phyloP scores from a whole-genome alignment of 2,113 vertebrate genomes.

The Sebastes schlegelii region DNA sequence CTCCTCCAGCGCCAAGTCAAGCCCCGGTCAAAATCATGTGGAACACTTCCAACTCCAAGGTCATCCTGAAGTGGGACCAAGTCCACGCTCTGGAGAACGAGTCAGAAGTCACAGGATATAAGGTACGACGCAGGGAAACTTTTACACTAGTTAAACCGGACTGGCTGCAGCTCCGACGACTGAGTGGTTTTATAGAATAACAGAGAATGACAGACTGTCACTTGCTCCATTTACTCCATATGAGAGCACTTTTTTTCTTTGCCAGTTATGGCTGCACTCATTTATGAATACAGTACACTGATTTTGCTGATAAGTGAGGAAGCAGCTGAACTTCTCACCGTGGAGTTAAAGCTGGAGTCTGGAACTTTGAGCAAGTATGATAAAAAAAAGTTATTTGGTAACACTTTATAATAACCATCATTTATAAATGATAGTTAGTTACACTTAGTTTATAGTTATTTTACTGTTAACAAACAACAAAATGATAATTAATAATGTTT shows the following conservation, averaged over 20 bases:
- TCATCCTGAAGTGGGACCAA: constrained; percentile 96
- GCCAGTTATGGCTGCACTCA: not conserved
- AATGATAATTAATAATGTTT: too few species aligned
- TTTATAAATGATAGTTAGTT: too few species aligned
- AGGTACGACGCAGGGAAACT: constrained; percentile 80
- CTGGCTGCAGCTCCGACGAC: not conserved
- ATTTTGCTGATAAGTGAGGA: not conserved
- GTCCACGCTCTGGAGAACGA: constrained; percentile 96
- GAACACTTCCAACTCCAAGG: constrained; percentile 96
- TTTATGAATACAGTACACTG: not conserved
- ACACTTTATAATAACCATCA: too few species aligned
- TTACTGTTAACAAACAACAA: too few species aligned
- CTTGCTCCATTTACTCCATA: constrained; percentile 17
- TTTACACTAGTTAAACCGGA: not conserved
- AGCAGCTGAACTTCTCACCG: not conserved
- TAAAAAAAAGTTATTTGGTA: too few species aligned
- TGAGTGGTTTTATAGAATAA: constrained; percentile 28
- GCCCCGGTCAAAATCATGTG: constrained; percentile 94
- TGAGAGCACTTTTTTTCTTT: not conserved
- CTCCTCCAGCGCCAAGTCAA: constrained; percentile 91
- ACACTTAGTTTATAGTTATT: too few species aligned
- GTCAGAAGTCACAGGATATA: constrained; percentile 98
- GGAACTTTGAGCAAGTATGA: too few species aligned
- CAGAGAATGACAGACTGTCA: constrained; percentile 27
- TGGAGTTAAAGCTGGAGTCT: not conserved